phyloP scores from a whole-genome alignment of 2,888 invertebrate genomes.

The Tinea pellionella region DNA sequence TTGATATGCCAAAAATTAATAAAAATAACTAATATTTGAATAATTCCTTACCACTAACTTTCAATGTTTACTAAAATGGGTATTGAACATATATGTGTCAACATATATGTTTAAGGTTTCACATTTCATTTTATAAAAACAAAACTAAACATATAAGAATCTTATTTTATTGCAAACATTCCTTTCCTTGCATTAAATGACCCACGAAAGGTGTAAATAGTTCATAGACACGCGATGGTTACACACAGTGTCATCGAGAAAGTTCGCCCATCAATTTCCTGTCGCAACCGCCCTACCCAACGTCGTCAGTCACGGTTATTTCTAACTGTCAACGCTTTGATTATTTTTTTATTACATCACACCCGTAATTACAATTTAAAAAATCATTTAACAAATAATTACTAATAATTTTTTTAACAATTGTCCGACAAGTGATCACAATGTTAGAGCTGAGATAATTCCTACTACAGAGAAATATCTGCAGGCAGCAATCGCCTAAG shows the following conservation, averaged over 20 bases:
- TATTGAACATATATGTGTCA: background rate
- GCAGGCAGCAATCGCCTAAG: too few relatives aligned
- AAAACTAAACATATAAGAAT: background rate
- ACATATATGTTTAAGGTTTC: background rate
- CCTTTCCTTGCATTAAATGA: background rate
- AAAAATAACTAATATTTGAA: too few relatives aligned
- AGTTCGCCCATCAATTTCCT: background rate
- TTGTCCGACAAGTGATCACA: too few relatives aligned
- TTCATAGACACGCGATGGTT: background rate
- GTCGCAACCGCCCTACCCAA: background rate
- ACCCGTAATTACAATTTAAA: too few relatives aligned
- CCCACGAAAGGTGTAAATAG: conserved; percentile 1
- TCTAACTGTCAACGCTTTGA: background rate
- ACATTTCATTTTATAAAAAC: background rate
- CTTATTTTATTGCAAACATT: background rate
- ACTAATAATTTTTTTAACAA: too few relatives aligned
- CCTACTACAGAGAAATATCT: too few relatives aligned
- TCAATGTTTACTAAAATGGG: background rate
- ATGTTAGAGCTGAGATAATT: too few relatives aligned
- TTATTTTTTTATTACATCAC: background rate
- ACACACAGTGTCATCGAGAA: background rate
- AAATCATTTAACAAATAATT: too few relatives aligned
- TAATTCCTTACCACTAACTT: too few relatives aligned
- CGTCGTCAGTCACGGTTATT: background rate
- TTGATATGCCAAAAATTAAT: too few relatives aligned